Percentiles rank a stretch among this genome's conserved stretches.
phyloP scores from a whole-genome alignment of 2,888 invertebrate genomes.

The Brachypterus glaber region DNA sequence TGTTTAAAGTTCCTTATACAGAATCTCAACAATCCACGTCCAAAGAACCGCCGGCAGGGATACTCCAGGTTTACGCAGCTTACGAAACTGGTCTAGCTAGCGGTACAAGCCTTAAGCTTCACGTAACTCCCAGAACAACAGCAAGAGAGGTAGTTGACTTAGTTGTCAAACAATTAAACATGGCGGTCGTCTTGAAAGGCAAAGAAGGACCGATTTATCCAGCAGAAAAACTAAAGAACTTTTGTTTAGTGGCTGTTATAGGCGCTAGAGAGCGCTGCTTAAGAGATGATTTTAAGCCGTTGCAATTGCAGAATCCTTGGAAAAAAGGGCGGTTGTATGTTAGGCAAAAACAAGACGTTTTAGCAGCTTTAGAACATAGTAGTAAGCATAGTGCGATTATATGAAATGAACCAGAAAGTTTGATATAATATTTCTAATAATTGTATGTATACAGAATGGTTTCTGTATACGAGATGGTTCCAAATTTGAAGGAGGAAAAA shows the following conservation, averaged over 20 bases:
- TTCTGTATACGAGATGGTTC: too few relatives aligned
- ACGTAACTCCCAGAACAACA: conserved; percentile 86
- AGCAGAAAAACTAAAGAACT: conserved; percentile 73
- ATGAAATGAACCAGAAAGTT: conserved; percentile 32
- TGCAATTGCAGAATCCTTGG: conserved; percentile 94
- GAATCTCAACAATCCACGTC: conserved; percentile 25
- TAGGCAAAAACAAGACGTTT: conserved; percentile 78
- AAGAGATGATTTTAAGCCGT: conserved; percentile 86
- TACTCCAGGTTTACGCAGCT: conserved; percentile 80
- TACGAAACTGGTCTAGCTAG: conserved; percentile 90
- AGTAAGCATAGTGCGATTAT: conserved; percentile 68
- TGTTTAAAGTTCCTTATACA: conserved; percentile 31
- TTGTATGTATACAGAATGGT: too few relatives aligned
- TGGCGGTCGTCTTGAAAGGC: conserved; percentile 80
- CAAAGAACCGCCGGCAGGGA: conserved; percentile 33
- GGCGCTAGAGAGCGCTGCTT: conserved; percentile 90
- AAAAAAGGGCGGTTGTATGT: conserved; percentile 88
- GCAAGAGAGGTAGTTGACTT: conserved; percentile 92
- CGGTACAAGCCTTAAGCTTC: conserved; percentile 87
- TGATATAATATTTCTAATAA: too few relatives aligned
- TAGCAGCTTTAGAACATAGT: conserved; percentile 81
- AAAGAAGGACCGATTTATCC: conserved; percentile 79
- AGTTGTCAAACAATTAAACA: conserved; percentile 91
- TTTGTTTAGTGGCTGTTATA: conserved; percentile 91
- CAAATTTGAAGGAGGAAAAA: too few relatives aligned